Percentiles rank a stretch among this genome's conserved stretches.
phyloP scores from a whole-genome alignment of 2,888 invertebrate genomes.

The Mesorhabditis belari region DNA sequence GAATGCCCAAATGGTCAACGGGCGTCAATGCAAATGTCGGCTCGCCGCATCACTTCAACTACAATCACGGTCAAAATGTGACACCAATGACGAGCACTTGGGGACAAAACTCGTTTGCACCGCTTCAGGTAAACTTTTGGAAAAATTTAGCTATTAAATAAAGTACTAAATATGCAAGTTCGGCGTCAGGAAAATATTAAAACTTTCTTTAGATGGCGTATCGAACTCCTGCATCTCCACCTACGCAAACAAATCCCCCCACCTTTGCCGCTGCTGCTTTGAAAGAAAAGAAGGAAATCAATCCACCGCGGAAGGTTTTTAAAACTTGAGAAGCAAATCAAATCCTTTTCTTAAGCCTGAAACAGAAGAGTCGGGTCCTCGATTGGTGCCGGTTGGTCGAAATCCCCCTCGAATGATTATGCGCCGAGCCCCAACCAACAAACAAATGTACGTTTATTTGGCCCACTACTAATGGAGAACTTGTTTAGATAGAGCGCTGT shows the following conservation, averaged over 20 bases:
- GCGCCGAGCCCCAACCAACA: not conserved
- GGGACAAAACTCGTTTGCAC: not conserved
- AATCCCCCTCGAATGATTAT: not conserved
- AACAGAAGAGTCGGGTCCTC: not conserved
- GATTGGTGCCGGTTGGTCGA: not conserved
- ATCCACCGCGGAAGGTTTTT: not conserved
- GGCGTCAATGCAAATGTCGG: not conserved
- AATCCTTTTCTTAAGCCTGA: not conserved
- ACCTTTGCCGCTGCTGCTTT: not conserved
- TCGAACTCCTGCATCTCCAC: too few relatives aligned
- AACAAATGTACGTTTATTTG: too few relatives aligned
- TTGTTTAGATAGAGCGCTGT: too few relatives aligned
- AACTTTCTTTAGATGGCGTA: not conserved
- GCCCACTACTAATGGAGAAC: too few relatives aligned
- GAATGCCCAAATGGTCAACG: not conserved
- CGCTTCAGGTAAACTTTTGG: too few relatives aligned
- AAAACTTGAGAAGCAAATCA: not conserved
- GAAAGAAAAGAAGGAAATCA: not conserved
- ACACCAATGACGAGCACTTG: too few relatives aligned
- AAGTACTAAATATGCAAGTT: too few relatives aligned
- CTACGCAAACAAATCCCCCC: not conserved
- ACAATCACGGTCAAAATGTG: too few relatives aligned
- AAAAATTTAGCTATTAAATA: too few relatives aligned
- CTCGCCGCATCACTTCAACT: too few relatives aligned
- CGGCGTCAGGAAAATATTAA: too few relatives aligned